Evolutionary conservation across 2,888 invertebrate species (phyloP), one percentile per base, ranked within the genome.

Genomic region (Ormia ochracea): DNA sequence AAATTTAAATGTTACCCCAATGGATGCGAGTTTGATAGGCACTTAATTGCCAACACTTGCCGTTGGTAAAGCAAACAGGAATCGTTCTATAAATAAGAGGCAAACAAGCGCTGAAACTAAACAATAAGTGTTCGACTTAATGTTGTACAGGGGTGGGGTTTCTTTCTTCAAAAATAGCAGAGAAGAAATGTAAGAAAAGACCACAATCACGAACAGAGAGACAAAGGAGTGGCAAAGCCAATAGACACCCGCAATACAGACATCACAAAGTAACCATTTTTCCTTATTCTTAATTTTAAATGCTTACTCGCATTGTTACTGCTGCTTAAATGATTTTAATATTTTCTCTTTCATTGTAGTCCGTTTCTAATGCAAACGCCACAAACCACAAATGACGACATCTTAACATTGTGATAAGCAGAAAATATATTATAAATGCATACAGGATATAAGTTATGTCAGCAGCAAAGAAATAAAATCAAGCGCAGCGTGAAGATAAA

Each of bases 391-490:
- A 84, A 82, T 79, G 83, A 82, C 82, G 82, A 82, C 82, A 82
- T 82, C 65, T 81, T 74, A 70, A 81, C 83, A 82, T 84, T 82
- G 83, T 87, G 87, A 87, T 87, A 87, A 87, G 88, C 87, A 86
- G 82, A 87, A 88, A 88, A 87, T 88, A 88, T 88, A 74, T 74
- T 66, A 41, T 74, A 87, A 88, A 88, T 73, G 72, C 87, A 87
- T 86, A 85, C 87, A 87, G 87, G 88, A 87, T 88, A 87, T 88
- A 87, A 88, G 88, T 87, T 88, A 87, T 88, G 88, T 88, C 88
- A 88, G 86, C 87, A 86, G 86, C 85, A 84, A 87, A 87, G 87
- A 86, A 87, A 88, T 87, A 87, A 88, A 88, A 83, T 76, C 79
- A 76, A 70, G 79, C 75, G 72, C 72, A 65, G 41, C 59, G 56